A percentile compares a stretch with the other conserved stretches of the same genome.
Evolutionary conservation across 2,113 vertebrate species (phyloP).

Genomic region (Cairina moschata): DNA sequence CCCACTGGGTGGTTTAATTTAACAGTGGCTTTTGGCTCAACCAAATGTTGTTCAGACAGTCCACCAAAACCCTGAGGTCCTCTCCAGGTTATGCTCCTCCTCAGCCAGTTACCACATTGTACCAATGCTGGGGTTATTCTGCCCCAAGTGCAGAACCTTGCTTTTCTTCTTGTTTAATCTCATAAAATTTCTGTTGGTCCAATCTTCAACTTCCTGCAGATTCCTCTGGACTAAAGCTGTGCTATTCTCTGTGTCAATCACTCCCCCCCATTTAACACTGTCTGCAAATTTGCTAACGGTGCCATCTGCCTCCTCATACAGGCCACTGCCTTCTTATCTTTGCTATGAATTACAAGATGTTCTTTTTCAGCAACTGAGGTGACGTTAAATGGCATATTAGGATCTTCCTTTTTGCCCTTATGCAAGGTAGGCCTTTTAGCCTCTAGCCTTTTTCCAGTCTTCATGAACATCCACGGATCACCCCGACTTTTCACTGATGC

Average conservation of each 20-base stretch:
- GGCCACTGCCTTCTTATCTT: slow-evolving; percentile 54
- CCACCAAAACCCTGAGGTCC: not conserved
- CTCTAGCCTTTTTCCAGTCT: not conserved
- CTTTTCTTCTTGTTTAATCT: slow-evolving; percentile 2
- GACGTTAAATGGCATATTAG: slow-evolving; percentile 14
- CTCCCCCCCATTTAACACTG: slow-evolving; percentile 53
- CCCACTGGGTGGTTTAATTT: not conserved
- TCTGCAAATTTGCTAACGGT: slow-evolving; percentile 65
- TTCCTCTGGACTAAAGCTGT: slow-evolving; percentile 61
- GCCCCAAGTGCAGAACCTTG: not conserved
- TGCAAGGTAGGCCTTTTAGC: not conserved
- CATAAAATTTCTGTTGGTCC: slow-evolving; percentile 12
- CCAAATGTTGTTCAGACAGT: not conserved
- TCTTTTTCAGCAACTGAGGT: slow-evolving; percentile 61
- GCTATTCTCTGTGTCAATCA: slow-evolving; percentile 58
- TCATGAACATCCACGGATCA: not conserved
- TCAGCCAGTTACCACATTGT: not conserved
- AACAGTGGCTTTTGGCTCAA: not conserved
- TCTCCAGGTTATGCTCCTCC: not conserved
- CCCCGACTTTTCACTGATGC: not conserved
- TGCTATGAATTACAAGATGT: slow-evolving; percentile 44
- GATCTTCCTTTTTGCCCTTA: not conserved
- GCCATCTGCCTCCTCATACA: slow-evolving; percentile 62
- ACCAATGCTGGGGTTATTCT: not conserved
- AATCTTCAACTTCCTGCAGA: slow-evolving; percentile 5